A percentile compares a stretch with the other conserved stretches of the same genome.
phyloP scores from a whole-genome alignment of 2,113 vertebrate species.

The Cygnus atratus region DNA sequence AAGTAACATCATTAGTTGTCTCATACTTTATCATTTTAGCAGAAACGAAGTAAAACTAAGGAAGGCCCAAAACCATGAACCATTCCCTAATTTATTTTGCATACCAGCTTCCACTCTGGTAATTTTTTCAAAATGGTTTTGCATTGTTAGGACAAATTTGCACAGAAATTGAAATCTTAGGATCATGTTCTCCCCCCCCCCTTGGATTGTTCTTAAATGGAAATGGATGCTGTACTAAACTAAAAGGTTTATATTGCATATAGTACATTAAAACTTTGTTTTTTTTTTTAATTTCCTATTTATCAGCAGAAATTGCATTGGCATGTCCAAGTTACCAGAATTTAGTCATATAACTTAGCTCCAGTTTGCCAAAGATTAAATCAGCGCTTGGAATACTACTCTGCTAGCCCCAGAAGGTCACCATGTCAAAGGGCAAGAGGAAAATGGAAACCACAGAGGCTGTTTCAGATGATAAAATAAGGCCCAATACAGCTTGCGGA shows the following conservation, averaged over 20 bases:
- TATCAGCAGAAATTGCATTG: not conserved
- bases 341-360: not conserved
- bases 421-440: not conserved
- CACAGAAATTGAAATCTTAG: not conserved
- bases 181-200: not conserved
- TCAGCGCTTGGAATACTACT: not conserved
- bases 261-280: not conserved
- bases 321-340: not conserved
- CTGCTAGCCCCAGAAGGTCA: not conserved
- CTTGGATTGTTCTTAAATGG: not conserved
- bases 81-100: not conserved
- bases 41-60: not conserved
- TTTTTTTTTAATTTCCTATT: not conserved
- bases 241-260: not conserved
- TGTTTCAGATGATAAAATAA: not conserved
- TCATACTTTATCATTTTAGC: not conserved
- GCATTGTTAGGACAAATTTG: not conserved
- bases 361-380: not conserved
- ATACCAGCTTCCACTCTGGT: not conserved
- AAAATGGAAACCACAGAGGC: not conserved
- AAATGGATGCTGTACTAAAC: slow-evolving; percentile 1
- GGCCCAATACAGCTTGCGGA: not conserved
- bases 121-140: not conserved
- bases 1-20: not conserved
- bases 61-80: not conserved